These are phyloP conservation scores for Malurus splendens DNA, from an alignment of 2,797 vertebrate genomes.

Conservation along the genomic window DNA sequence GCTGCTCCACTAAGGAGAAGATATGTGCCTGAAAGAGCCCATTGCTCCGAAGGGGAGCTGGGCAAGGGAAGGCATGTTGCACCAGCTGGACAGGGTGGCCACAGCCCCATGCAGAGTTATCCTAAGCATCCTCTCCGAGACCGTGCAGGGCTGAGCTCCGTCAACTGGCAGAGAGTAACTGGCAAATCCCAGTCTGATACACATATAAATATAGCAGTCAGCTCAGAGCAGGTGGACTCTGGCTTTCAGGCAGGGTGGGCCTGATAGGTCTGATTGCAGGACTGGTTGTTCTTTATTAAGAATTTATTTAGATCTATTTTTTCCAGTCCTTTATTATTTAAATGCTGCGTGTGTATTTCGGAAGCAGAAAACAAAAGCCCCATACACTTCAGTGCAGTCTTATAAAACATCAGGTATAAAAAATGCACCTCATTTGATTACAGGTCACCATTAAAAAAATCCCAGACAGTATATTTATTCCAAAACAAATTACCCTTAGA, in stretches of 20 bases:
- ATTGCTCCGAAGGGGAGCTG: not conserved
- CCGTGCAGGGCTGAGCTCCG: not conserved
- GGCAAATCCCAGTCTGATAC: constrained; percentile 8
- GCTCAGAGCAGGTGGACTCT: constrained; percentile 39
- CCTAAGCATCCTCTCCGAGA: constrained; percentile 8
- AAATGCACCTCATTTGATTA: not conserved
- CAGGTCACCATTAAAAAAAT: constrained; percentile 5
- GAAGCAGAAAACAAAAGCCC: not conserved
- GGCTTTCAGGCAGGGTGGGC: not conserved
- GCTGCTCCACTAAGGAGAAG: not conserved
- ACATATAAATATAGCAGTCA: constrained; percentile 18
- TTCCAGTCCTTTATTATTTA: not conserved
- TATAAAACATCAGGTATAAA: not conserved
- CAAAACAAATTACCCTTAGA: not conserved
- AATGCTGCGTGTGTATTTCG: not conserved
- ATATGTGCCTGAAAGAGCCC: not conserved
- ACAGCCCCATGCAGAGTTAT: not conserved
- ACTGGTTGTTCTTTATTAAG: not conserved
- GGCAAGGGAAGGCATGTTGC: not conserved
- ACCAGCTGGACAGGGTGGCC: not conserved
- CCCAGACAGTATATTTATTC: not conserved
- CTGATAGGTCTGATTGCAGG: not conserved
- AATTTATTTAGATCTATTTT: not conserved
- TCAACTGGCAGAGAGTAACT: not conserved
- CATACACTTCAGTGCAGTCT: not conserved